Evolutionary conservation across 2,113 vertebrate species (phyloP), one percentile per base, ranked within the genome.

Genomic region (Miniopterus natalensis): DNA sequence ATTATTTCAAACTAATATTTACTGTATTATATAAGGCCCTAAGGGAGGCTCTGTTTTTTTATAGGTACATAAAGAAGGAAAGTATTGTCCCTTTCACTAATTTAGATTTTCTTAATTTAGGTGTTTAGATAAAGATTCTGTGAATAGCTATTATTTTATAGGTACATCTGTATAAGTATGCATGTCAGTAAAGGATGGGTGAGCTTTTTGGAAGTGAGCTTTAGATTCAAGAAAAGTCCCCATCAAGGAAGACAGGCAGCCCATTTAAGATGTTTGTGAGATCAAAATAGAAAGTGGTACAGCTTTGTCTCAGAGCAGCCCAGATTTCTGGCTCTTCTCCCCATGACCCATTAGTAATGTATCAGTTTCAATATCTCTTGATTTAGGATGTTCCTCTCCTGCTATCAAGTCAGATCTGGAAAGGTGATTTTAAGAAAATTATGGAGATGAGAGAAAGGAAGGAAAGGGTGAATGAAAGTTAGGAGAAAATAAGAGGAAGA

Each of bases 1-100:
- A 11, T 75, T 90, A 71, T 83, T 90, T 95, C 75, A 71, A 88
- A 85, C 75, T 42, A 92, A 47, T 57, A 79, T 66, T 42, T 83
- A 47, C 47, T 65, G 18, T 5, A 53, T 81, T 65, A 75, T 4
- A 59, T 4, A 71, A 70, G 13, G 2, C 8, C 12, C 2, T 68
- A 87, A 74, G 31, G 45, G 51, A n/a, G 4, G 36, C 74, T 77
- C 1, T 61, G 1, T 70, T 36, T 36, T 59, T 18, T 80, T 92
- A 6, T 61, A 73, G 12, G 8, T 31, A 77, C 9, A 81, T 45
- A 86, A 29, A n/a, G 15, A 47, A 88, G 36, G 40, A 94, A 88
- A 47, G 0, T 78, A 86, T 59, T 94, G 12, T 21, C 8, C 1
- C 51, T 53, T 93, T 91, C 21, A 53, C 6, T 85, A 92, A 45